Percentiles rank a stretch among this genome's conserved stretches.
phyloP scores from a whole-genome alignment of 2,888 invertebrate species.

The Tipula vernalis region DNA sequence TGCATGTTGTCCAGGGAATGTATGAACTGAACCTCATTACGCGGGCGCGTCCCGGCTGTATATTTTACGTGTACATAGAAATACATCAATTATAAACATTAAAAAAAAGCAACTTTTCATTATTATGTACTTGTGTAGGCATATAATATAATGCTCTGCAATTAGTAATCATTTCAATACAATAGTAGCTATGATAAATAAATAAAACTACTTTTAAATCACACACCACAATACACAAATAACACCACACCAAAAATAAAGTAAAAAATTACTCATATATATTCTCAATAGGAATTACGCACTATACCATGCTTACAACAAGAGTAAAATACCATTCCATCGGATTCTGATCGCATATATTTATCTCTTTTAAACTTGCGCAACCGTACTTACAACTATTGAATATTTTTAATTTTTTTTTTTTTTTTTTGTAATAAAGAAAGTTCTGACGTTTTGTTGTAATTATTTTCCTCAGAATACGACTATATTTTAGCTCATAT shows the following conservation, averaged over 20 bases:
- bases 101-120: neutral
- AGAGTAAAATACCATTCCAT: neutral
- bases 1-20: constrained; percentile 6
- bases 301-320: neutral
- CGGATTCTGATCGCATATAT: neutral
- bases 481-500: neutral
- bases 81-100: neutral
- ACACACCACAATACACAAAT: neutral
- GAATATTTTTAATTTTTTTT: neutral
- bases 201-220: neutral
- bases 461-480: neutral
- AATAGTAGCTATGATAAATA: neutral
- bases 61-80: neutral
- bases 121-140: neutral
- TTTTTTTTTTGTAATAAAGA: neutral
- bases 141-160: neutral
- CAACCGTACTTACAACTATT: constrained; percentile 4
- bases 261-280: neutral
- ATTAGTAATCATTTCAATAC: neutral
- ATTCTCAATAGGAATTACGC: neutral
- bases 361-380: neutral
- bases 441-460: neutral
- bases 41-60: constrained; percentile 8
- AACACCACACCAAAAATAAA: neutral
- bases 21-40: neutral